These are phyloP conservation scores for Stichodactyla helianthus DNA, from an alignment of 64 coral and sea anemone species.

Conservation along the genomic window DNA sequence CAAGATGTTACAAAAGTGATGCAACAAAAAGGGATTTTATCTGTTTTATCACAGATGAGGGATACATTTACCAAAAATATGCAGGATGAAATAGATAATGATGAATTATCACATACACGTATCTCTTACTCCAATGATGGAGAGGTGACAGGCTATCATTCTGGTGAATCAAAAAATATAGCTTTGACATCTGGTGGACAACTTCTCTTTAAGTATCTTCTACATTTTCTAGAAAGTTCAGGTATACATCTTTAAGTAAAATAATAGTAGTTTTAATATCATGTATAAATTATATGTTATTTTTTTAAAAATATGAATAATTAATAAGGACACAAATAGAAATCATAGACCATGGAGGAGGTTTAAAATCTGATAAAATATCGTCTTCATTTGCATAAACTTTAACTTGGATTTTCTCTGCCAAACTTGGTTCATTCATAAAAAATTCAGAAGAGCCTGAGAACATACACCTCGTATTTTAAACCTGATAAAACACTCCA, in stretches of 20 bases:
- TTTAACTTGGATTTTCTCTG: too few species aligned
- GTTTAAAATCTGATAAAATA: too few species aligned
- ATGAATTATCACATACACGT: background rate
- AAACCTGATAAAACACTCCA: too few species aligned
- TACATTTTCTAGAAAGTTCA: constrained; percentile 45
- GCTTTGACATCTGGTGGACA: constrained; percentile 22
- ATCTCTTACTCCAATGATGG: background rate
- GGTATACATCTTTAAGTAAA: background rate
- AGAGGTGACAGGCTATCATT: background rate
- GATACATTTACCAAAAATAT: constrained; percentile 35
- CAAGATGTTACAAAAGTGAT: constrained; percentile 37
- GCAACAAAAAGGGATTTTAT: constrained; percentile 45
- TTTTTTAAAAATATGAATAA: too few species aligned
- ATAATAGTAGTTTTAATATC: too few species aligned
- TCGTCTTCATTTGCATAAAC: too few species aligned
- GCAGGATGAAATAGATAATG: background rate
- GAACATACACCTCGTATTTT: too few species aligned
- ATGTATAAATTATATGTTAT: too few species aligned
- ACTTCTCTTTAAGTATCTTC: constrained; percentile 50
- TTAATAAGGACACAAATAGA: too few species aligned
- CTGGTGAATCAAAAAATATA: background rate
- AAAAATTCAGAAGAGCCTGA: too few species aligned
- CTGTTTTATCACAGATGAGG: constrained; percentile 57
- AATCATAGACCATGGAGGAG: too few species aligned
- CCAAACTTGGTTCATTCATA: too few species aligned